These are phyloP conservation scores for Argynnis bischoffii DNA, from an alignment of 2,888 invertebrate genomes.

Conservation along the genomic window DNA sequence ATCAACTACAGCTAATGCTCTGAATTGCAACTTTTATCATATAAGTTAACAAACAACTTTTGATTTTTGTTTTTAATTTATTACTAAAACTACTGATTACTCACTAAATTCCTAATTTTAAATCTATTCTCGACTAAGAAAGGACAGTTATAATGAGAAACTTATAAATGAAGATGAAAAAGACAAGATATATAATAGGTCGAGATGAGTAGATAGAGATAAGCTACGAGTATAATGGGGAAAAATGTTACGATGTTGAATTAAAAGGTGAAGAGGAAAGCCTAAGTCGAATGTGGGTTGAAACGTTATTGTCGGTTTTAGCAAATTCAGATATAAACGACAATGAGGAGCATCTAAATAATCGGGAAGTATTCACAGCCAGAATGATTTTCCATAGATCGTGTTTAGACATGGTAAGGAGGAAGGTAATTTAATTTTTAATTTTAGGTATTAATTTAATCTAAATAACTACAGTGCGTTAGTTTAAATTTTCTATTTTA, in stretches of 20 bases:
- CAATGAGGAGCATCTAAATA: conserved; percentile 64
- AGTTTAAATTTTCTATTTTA: conserved; percentile 75
- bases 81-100: conserved; percentile 67
- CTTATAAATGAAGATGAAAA: conserved; percentile 44
- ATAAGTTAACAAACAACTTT: conserved; percentile 79
- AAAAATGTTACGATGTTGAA: conserved; percentile 9
- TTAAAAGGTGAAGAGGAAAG: conserved; percentile 43
- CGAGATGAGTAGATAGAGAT: conserved; percentile 31
- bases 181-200: conserved; percentile 47
- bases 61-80: conserved; percentile 59
- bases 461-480: conserved; percentile 80
- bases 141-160: conserved; percentile 53
- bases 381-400: conserved; percentile 78
- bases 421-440: conserved; percentile 63
- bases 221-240: conserved; percentile 18
- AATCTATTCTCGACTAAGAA: conserved; percentile 66
- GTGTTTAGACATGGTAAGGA: conserved; percentile 76
- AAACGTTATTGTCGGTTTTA: conserved; percentile 65
- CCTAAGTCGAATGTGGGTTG: conserved; percentile 37
- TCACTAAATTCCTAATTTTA: conserved; percentile 66
- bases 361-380: conserved; percentile 78
- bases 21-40: conserved; percentile 80
- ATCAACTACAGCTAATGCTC: conserved; percentile 75
- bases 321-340: conserved; percentile 49
- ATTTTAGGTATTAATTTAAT: conserved; percentile 66